Conservation (phyloP, 2,113 vertebrate species). For the Eurypyga helias region DNA sequence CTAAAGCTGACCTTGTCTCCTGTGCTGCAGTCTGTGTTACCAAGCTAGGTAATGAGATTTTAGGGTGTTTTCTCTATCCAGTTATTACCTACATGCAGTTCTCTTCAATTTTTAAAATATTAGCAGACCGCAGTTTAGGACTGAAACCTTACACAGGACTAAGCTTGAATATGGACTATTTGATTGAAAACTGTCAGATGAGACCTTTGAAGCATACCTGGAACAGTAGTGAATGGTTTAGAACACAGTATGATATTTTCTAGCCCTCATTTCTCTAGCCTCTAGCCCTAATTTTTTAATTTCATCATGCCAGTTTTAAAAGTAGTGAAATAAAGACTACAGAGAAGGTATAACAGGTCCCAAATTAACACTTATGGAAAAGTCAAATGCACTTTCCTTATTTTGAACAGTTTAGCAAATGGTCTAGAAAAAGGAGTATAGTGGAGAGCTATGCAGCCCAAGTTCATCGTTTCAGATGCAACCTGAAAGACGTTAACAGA, state of each 20-base stretch:
- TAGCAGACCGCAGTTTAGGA: not conserved
- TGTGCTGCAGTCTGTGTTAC: not conserved
- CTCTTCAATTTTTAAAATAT: not conserved
- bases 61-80: not conserved
- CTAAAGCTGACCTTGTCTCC: not conserved
- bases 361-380: not conserved
- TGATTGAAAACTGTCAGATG: not conserved
- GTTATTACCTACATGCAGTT: not conserved
- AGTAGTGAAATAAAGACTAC: not conserved
- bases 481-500: not conserved
- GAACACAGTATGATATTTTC: not conserved
- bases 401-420: not conserved
- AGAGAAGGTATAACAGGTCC: not conserved
- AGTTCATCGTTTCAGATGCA: rapidly evolving
- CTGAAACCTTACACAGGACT: not conserved
- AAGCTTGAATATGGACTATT: not conserved
- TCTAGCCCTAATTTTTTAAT: not conserved
- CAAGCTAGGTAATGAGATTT: not conserved
- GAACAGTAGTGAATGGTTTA: not conserved
- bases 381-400: not conserved
- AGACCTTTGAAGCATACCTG: not conserved
- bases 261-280: not conserved
- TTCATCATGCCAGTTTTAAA: not conserved
- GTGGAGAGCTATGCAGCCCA: not conserved
- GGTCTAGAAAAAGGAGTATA: not conserved